Percentiles rank a stretch among this genome's conserved stretches.
Evolutionary conservation across 2,797 vertebrate genomes (phyloP).

Genomic region (Propithecus deckenii): DNA sequence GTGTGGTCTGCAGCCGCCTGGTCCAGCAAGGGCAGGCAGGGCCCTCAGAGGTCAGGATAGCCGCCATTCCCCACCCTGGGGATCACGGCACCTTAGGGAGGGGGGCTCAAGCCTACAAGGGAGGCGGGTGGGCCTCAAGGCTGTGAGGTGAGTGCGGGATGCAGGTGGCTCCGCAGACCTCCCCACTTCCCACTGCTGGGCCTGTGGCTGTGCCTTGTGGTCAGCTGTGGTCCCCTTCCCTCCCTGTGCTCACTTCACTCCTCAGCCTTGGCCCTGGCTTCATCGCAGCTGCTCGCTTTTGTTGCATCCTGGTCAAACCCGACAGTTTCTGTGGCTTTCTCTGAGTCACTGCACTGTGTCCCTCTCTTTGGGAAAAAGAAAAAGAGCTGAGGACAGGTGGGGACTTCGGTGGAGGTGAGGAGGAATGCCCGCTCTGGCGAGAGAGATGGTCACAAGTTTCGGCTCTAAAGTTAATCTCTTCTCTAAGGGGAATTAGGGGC

Average conservation of each 20-base stretch:
- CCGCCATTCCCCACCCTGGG: too few relatives aligned
- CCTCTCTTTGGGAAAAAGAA: background rate
- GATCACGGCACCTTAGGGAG: background rate
- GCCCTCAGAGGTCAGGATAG: background rate
- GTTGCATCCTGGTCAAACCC: background rate
- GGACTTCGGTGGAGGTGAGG: background rate
- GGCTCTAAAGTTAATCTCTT: slow-evolving; percentile 58
- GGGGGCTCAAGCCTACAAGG: background rate
- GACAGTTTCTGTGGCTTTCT: background rate
- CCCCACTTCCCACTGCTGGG: background rate
- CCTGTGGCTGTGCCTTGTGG: background rate
- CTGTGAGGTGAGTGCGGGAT: background rate
- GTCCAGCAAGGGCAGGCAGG: background rate
- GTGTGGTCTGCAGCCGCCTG: background rate
- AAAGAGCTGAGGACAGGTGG: background rate
- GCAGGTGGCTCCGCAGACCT: background rate
- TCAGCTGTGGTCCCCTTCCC: background rate
- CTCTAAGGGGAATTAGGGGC: slow-evolving; percentile 17
- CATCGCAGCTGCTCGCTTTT: background rate
- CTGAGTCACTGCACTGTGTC: background rate
- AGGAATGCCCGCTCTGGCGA: background rate
- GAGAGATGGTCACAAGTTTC: slow-evolving; percentile 47
- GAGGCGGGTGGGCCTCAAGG: background rate
- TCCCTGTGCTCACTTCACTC: background rate
- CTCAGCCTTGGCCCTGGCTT: background rate